A percentile compares a stretch with the other conserved stretches of the same genome.
Evolutionary conservation across 2,113 vertebrate genomes (phyloP).

Genomic region (Leptosomus discolor): DNA sequence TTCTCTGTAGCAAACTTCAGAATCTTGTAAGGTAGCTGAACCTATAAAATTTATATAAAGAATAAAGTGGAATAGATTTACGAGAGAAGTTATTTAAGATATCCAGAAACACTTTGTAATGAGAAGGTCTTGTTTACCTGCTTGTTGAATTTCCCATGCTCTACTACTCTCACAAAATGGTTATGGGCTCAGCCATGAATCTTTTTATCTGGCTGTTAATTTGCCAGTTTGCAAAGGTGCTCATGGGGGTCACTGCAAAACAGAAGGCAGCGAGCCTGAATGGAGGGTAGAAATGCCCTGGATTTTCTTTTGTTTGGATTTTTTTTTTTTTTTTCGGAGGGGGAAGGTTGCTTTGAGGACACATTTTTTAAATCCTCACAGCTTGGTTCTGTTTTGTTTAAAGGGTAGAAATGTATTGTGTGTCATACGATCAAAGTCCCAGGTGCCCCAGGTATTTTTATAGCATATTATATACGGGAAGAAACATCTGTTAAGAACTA

Average conservation of each 20-base stretch:
- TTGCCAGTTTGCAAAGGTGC: rapidly evolving
- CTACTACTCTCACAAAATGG: background rate
- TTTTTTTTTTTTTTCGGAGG: background rate
- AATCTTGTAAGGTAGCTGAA: background rate
- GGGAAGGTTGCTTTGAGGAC: slow-evolving; percentile 27
- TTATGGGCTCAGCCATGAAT: background rate
- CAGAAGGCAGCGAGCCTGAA: background rate
- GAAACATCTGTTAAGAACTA: slow-evolving; percentile 18
- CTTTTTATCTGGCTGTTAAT: background rate
- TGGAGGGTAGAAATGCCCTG: background rate
- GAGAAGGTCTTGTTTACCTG: background rate
- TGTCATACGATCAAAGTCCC: slow-evolving; percentile 61
- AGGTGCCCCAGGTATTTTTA: slow-evolving; percentile 54
- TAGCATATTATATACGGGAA: background rate
- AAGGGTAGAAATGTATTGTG: slow-evolving; percentile 51
- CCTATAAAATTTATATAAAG: slow-evolving; percentile 15
- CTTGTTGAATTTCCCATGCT: background rate
- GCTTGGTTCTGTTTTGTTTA: slow-evolving; percentile 52
- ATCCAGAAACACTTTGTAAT: background rate
- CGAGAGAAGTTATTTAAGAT: background rate
- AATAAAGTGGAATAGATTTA: slow-evolving; percentile 16
- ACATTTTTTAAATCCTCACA: background rate
- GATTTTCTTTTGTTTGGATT: background rate
- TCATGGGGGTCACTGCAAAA: rapidly evolving
- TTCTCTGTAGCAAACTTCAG: background rate